Evolutionary conservation across 2,888 invertebrate genomes (phyloP), one percentile per base, ranked within the genome.

Genomic region (Halocaridina rubra): DNA sequence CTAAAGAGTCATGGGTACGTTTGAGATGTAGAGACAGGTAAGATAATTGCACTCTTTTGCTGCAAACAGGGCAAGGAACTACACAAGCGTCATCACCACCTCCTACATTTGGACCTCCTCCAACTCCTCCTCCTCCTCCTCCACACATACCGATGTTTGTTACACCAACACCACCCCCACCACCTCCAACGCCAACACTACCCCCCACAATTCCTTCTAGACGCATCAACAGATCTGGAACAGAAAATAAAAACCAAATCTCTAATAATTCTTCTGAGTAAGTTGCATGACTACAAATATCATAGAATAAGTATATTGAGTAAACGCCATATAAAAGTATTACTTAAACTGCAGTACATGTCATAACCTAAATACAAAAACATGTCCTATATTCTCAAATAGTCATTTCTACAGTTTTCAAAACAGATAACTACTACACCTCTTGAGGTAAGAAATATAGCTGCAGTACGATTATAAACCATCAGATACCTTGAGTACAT

Each of bases 11-110:
- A 69, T 88, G 88, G 30, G 84, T 84, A 19, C 88, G 80, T 32
- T 88, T 88, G n/a, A 88, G 81, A 39, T 88, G 88, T 22, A 88
- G 72, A 8, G 85, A 84, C n/a, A 88, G 79, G 84, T 88, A 88
- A 16, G 86, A 84, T 27, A 86, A 22, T 64, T 88, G 88, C 33
- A 88, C 88, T 57, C 78, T 80, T 69, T 88, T 88, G 57, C 78
- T 69, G 46, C 88, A 88, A 67, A 88, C 88, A 10, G 88, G 88
- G 71, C 88, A 88, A 3, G 86, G 59, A 30, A 81, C 85, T 29
- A 85, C 80, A 33, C 85, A 59, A 19, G 46, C 84, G 61, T 84
- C 85, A 57, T 80, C 81, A n/a, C 82, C 75, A 29, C 27, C 77
- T 24, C 81, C 85, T 16, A 79, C 82, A 69, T 57, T 61, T 22